Base-by-base conservation (phyloP, 2,113 vertebrate species). In the Hydropotes inermis region DNA sequence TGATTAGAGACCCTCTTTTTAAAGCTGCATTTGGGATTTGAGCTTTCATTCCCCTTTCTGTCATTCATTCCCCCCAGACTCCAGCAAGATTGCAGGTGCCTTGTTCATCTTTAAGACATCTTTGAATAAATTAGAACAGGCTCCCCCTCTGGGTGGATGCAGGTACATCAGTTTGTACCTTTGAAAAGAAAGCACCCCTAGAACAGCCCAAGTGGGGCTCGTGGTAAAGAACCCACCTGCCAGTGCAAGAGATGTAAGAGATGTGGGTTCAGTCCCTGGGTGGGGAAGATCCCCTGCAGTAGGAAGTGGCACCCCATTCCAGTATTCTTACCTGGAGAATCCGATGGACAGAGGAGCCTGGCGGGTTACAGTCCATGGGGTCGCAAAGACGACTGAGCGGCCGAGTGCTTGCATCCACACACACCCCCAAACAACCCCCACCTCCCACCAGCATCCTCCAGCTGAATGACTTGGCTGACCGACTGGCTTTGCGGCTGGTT, bases 361-460 rank as follows among this genome's bases (percentile, higher is more conserved):
- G n/a, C 0, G 9, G 64, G 64, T 17, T 70, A 36, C 9, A 36
- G 64, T 36, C 64, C 64, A 23, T 1, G 64, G 64, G n/a, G 64
- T 70, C 4, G 0, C 64, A 70, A 70, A 70, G 64, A 36, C 0
- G 9, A 70, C 64, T 36, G 64, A 67, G 33, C 1, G 9, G n/a
- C n/a, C 36, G 17, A 36, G 64, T 36, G 64, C n/a, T 70, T 11
- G n/a, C 17, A 36, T 0, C 4, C 17, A 36, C n/a, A 70, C 64
- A 5, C 17, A 2, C 33, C 33, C n/a, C 64, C 17, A 11, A 36
- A 70, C 8, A 19, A 5, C 17, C 17, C 64, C 17, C n/a, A n/a
- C 0, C 1, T 1, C n/a, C 19, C 64, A 21, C n/a, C 8, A 60
- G 55, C 13, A 1, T 16, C 58, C 7, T 13, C 7, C 30, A 6